Base-by-base conservation (phyloP, 2,797 vertebrate species). In the Anguilla obscura region DNA sequence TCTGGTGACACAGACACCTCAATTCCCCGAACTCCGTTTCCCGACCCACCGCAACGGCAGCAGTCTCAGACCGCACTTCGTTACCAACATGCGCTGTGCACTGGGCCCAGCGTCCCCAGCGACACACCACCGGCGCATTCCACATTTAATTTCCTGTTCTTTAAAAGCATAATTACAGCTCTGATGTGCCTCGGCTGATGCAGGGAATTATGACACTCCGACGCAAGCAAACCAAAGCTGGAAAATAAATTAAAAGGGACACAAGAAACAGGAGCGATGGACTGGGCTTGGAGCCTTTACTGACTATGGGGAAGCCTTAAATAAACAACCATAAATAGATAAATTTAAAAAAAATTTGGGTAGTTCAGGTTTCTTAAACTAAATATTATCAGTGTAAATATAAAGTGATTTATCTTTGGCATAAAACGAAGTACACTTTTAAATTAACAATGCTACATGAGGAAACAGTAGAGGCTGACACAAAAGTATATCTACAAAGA, bases 101-200 rank as follows among this genome's bases (percentile, higher is more conserved):
- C 79, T 1, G 21, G 79, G 79, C 79, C 45, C 79, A 82, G 45
- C 16, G 45, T 48, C 9, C 40, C 79, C 18, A 2, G 4, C 7
- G 16, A 45, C 33, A 5, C 16, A 18, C 18, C 40, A 24, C 3
- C 45, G 9, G 79, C 24, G 24, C 45, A n/a, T 27, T 50, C 79
- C 40, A 82, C 21, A 50, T 82, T 24, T 82, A 82, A 82, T 82
- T 82, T 82, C 79, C 79, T 82, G 79, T 82, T 50, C 45, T 82
- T 45, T n/a, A 82, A 50, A 82, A 50, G 27, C 45, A 12, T 50
- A 48, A 82, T 82, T 82, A 82, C 45, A 82, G 79, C 24, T 82
- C 79, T 33, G 3, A 82, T 45, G 16, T 50, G 79, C 50, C 79
- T 76, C 30, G 16, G 5, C 74, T 76, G 74, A 76, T n/a, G 24